These are phyloP conservation scores for Antechinus flavipes DNA, from an alignment of 2,113 vertebrate species.

Conservation along the genomic window DNA sequence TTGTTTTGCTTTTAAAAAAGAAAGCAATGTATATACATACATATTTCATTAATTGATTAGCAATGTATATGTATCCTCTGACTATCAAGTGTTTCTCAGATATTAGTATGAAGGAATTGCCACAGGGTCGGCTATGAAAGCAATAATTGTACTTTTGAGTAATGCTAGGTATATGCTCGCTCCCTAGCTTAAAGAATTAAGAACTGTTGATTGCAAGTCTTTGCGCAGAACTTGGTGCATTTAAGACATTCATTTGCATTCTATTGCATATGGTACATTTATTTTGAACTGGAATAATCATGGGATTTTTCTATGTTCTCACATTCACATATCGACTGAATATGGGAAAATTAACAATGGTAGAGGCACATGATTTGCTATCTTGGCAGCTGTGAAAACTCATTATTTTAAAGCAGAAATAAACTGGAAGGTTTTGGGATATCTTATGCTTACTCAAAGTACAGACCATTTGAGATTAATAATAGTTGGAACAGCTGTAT, in stretches of 20 bases:
- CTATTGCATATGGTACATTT: slow-evolving; percentile 45
- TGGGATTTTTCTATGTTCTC: slow-evolving; percentile 44
- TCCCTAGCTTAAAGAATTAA: slow-evolving; percentile 58
- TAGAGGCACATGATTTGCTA: slow-evolving; percentile 62
- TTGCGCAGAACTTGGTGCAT: slow-evolving; percentile 52
- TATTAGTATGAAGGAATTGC: slow-evolving; percentile 54
- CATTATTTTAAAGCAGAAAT: slow-evolving; percentile 65
- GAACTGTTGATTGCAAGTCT: slow-evolving; percentile 56
- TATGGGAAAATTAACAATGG: slow-evolving; percentile 55
- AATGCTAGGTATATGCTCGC: slow-evolving; percentile 46
- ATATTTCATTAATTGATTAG: slow-evolving; percentile 53
- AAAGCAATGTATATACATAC: slow-evolving; percentile 26
- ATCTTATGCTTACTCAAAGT: slow-evolving; percentile 52
- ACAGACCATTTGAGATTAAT: background rate
- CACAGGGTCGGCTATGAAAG: slow-evolving; percentile 42
- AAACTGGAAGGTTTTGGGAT: slow-evolving; percentile 54
- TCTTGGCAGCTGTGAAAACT: slow-evolving; percentile 58
- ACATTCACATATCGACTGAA: background rate
- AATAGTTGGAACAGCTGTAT: slow-evolving; percentile 59
- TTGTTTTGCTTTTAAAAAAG: slow-evolving; percentile 49
- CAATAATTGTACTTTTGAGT: slow-evolving; percentile 66
- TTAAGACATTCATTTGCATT: slow-evolving; percentile 65
- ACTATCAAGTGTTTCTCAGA: slow-evolving; percentile 55
- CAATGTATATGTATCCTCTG: slow-evolving; percentile 57
- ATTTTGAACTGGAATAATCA: slow-evolving; percentile 60